These are phyloP conservation scores for Chelonus formosanus DNA, from an alignment of 2,888 invertebrate genomes.

Conservation along the genomic window DNA sequence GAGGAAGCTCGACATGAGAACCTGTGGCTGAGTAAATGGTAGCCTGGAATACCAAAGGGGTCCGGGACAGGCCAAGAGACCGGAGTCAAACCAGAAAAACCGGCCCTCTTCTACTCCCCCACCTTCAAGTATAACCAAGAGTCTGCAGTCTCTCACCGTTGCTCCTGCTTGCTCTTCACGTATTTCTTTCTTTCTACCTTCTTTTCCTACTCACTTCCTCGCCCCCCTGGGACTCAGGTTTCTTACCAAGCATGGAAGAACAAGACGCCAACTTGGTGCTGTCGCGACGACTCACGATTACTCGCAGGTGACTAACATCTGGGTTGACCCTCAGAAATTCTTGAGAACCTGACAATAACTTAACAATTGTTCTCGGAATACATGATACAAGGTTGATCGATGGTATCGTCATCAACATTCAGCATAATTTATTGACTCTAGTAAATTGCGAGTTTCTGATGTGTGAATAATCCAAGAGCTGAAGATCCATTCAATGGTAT, in stretches of 20 bases:
- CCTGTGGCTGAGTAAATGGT: slow-evolving; percentile 45
- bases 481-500: too few relatives aligned
- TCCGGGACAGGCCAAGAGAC: slow-evolving; percentile 26
- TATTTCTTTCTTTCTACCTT: slow-evolving; percentile 24
- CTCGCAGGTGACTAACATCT: slow-evolving; percentile 33
- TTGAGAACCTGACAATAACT: slow-evolving; percentile 2
- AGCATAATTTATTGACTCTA: too few relatives aligned
- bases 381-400: not conserved
- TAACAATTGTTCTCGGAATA: slow-evolving; percentile 4
- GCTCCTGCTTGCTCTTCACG: slow-evolving; percentile 24
- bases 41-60: slow-evolving; percentile 42
- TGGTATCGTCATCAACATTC: too few relatives aligned
- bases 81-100: slow-evolving; percentile 62
- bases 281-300: slow-evolving; percentile 25
- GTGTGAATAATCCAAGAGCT: too few relatives aligned
- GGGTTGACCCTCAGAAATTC: slow-evolving; percentile 19
- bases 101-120: slow-evolving; percentile 51
- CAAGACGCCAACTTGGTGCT: slow-evolving; percentile 7
- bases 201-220: slow-evolving; percentile 12
- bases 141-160: slow-evolving; percentile 21
- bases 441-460: too few relatives aligned
- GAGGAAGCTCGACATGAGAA: slow-evolving; percentile 40
- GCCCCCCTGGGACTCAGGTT: slow-evolving; percentile 19
- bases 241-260: slow-evolving; percentile 14
- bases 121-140: slow-evolving; percentile 28